Percentiles rank a stretch among this genome's conserved stretches.
Evolutionary conservation across 2,888 invertebrate species (phyloP).

Genomic region (Venusia cambrica): DNA sequence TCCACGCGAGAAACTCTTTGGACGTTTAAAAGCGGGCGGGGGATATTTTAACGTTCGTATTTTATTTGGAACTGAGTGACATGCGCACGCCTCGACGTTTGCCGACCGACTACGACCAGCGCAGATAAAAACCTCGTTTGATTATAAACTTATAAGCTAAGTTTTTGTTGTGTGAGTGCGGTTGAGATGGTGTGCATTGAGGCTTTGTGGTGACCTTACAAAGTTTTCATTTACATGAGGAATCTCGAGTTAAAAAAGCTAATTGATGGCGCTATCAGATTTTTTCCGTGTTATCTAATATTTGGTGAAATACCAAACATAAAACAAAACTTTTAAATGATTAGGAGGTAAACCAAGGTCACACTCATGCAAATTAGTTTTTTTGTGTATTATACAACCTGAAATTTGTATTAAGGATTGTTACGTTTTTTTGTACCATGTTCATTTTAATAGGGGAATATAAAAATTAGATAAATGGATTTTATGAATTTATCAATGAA

Average conservation of each 20-base stretch:
- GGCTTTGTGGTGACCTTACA: slow-evolving; percentile 71
- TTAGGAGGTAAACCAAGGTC: too few species aligned
- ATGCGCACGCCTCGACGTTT: slow-evolving; percentile 72
- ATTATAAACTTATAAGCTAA: slow-evolving; percentile 81
- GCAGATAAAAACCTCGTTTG: slow-evolving; percentile 76
- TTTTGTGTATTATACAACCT: too few species aligned
- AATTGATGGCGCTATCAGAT: slow-evolving; percentile 18
- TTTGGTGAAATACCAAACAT: not conserved
- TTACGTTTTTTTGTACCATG: too few species aligned
- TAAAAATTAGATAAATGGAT: too few species aligned
- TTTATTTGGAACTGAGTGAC: slow-evolving; percentile 58
- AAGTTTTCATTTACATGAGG: slow-evolving; percentile 61
- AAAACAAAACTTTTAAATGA: not conserved
- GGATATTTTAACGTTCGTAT: slow-evolving; percentile 62
- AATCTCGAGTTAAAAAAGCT: slow-evolving; percentile 27
- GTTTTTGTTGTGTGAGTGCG: slow-evolving; percentile 75
- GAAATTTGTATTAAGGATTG: too few species aligned
- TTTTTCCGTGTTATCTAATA: too few species aligned
- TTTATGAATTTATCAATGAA: too few species aligned
- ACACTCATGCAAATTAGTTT: too few species aligned
- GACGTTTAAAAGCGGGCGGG: slow-evolving; percentile 51
- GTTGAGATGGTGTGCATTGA: slow-evolving; percentile 59
- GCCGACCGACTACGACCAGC: slow-evolving; percentile 68
- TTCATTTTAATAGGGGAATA: too few species aligned
- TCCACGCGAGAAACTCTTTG: slow-evolving; percentile 45